Evolutionary conservation across 1,140 invertebrate species (phyloP).

Genomic region (Apis cerana): DNA sequence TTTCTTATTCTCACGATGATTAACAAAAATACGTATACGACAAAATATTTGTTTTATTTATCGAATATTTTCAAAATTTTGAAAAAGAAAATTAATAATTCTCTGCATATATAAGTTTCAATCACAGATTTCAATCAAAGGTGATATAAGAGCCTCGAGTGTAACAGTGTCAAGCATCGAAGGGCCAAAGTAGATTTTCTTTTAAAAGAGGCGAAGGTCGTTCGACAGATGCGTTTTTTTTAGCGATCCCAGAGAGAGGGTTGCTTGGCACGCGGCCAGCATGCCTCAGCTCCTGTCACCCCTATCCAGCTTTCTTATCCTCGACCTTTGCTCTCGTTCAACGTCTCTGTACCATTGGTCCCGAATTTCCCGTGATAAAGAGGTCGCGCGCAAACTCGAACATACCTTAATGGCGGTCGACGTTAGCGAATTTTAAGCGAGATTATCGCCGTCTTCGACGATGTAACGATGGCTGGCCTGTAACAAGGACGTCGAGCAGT

Average conservation of each 20-base stretch:
- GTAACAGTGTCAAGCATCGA: neutral
- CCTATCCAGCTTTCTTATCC: constrained; percentile 35
- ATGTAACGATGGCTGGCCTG: constrained; percentile 41
- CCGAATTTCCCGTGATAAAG: constrained; percentile 34
- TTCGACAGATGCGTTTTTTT: constrained; percentile 59
- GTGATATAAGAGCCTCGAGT: neutral
- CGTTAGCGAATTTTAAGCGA: constrained; percentile 73
- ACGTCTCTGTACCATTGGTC: constrained; percentile 6
- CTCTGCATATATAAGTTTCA: neutral
- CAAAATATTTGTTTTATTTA: too few species aligned
- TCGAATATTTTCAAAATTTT: too few species aligned
- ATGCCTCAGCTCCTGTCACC: constrained; percentile 54
- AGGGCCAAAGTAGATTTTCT: constrained; percentile 21
- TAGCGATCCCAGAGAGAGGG: constrained; percentile 41
- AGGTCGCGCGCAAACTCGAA: constrained; percentile 62
- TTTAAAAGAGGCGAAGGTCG: constrained; percentile 44
- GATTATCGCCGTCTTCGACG: constrained; percentile 57
- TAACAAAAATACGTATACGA: too few species aligned
- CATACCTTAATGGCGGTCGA: constrained; percentile 67
- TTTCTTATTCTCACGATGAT: too few species aligned
- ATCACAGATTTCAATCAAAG: neutral
- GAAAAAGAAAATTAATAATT: neutral
- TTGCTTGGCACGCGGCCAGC: constrained; percentile 62
- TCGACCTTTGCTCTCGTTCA: constrained; percentile 22
- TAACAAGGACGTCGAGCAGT: constrained; percentile 38